Evolutionary conservation across 2,113 vertebrate species (phyloP).

Genomic region (Vulpes vulpes): DNA sequence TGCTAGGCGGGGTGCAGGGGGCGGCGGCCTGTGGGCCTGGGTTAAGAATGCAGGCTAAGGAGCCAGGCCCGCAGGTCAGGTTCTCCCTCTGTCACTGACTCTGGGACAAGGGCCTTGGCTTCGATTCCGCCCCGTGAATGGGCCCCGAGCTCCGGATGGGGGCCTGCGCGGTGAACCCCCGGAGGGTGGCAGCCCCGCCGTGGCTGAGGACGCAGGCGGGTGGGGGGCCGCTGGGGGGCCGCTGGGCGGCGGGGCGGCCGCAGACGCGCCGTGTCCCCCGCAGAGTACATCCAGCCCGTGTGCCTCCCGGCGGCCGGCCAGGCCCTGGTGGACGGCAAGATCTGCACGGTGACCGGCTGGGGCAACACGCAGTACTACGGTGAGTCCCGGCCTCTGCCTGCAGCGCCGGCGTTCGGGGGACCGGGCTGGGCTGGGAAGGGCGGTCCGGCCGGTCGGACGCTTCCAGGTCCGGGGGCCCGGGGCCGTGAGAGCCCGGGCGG

Average conservation of each 20-base stretch:
- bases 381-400: constrained; percentile 77
- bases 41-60: neutral
- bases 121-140: neutral
- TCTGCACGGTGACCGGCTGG: constrained; percentile 95
- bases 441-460: neutral
- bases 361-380: constrained; percentile 94
- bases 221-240: too few relatives aligned
- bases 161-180: neutral
- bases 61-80: neutral
- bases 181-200: rapidly evolving
- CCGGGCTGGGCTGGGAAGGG: neutral
- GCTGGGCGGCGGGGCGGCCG: too few relatives aligned
- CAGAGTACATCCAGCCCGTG: constrained; percentile 94
- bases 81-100: neutral
- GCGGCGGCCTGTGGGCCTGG: neutral
- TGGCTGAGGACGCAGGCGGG: too few relatives aligned
- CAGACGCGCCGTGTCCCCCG: too few relatives aligned
- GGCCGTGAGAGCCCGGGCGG: neutral
- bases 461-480: rapidly evolving
- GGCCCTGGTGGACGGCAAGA: constrained; percentile 90
- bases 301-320: constrained; percentile 94
- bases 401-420: rapidly evolving
- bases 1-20: neutral
- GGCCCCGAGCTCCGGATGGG: too few relatives aligned
- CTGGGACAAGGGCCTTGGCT: neutral